phyloP scores from a whole-genome alignment of 1,140 invertebrate genomes.

The Drosophila arizonae region DNA sequence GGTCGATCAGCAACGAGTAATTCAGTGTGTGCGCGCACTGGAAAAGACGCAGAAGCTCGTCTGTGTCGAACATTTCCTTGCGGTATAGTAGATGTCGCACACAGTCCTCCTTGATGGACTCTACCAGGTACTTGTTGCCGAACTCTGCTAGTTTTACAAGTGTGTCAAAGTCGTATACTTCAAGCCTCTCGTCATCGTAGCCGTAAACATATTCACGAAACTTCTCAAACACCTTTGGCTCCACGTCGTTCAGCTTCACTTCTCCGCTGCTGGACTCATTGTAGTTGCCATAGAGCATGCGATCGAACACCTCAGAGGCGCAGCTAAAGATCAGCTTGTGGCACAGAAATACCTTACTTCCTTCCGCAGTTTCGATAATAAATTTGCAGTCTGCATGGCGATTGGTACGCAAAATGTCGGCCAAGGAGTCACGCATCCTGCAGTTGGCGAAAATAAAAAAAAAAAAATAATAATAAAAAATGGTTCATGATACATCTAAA shows the following conservation, averaged over 20 bases:
- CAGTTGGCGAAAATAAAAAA: neutral
- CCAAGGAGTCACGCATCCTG: neutral
- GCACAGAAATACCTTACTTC: slow-evolving; percentile 5
- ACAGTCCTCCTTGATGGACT: slow-evolving; percentile 10
- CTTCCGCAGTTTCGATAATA: neutral
- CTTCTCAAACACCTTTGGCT: slow-evolving; percentile 2
- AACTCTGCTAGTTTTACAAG: neutral
- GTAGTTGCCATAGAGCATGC: slow-evolving; percentile 2
- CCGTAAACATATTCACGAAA: slow-evolving; percentile 6
- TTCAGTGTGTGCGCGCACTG: slow-evolving; percentile 3
- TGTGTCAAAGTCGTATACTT: neutral
- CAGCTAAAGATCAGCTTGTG: slow-evolving; percentile 7
- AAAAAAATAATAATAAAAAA: neutral
- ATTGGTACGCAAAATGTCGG: neutral
- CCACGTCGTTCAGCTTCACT: slow-evolving; percentile 1
- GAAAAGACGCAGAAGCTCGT: neutral
- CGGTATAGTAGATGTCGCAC: neutral
- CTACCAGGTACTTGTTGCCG: slow-evolving; percentile 9
- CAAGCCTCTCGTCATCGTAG: neutral
- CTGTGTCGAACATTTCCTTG: neutral
- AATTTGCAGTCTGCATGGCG: slow-evolving; percentile 3
- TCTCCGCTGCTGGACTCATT: slow-evolving; percentile 8
- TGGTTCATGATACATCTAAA: neutral
- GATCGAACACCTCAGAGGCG: neutral
- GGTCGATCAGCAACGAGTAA: neutral